phyloP scores from a whole-genome alignment of 2,888 invertebrate species.

The Heliconius sara region DNA sequence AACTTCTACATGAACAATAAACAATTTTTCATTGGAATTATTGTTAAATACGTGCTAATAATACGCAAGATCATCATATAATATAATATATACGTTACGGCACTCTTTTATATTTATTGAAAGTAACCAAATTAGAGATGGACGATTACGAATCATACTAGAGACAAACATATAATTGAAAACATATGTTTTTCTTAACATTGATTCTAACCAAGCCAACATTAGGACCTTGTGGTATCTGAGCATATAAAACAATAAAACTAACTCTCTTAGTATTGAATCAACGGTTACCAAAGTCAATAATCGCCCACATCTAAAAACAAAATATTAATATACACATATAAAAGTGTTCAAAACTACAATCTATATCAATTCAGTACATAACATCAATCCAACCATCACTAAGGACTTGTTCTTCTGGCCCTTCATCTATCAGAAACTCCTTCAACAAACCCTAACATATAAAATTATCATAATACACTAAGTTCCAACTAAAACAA shows the following conservation, averaged over 20 bases:
- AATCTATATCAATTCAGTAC: conserved; percentile 24
- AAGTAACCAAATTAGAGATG: conserved; percentile 32
- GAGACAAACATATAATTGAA: neutral
- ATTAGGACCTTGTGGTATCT: neutral
- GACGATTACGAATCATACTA: conserved; percentile 17
- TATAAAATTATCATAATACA: conserved; percentile 25
- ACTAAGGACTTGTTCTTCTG: neutral
- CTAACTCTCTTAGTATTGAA: neutral
- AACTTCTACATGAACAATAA: conserved; percentile 13
- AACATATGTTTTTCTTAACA: neutral
- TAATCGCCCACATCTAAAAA: conserved; percentile 24
- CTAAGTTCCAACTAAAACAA: conserved; percentile 37
- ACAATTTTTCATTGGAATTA: conserved; percentile 23
- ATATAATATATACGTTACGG: conserved; percentile 33
- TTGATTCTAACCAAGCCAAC: neutral
- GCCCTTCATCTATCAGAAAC: neutral
- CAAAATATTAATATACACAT: conserved; percentile 22
- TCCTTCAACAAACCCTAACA: conserved; percentile 22
- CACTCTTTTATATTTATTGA: conserved; percentile 36
- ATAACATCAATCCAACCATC: conserved; percentile 16
- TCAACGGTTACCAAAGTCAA: neutral
- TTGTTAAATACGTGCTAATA: neutral
- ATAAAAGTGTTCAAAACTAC: conserved; percentile 35
- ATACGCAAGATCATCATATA: conserved; percentile 24
- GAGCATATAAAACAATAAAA: neutral